Evolutionary conservation across 2,113 vertebrate genomes (phyloP), one percentile per base, ranked within the genome.

Genomic region (Carassius gibelio): DNA sequence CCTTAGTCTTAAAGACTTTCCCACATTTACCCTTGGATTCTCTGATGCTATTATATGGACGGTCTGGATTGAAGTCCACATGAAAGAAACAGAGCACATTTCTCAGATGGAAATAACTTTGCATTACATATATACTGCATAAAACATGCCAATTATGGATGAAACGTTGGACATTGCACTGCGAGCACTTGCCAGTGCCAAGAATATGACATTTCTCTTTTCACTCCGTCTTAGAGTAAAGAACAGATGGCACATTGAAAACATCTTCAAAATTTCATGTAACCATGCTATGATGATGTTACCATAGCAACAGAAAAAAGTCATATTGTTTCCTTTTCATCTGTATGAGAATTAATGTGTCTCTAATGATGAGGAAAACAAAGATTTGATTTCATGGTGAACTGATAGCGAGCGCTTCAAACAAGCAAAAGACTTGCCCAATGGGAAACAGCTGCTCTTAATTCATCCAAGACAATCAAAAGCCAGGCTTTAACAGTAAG

Each of bases 171-270:
- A 59, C 11, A 14, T 66, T 1, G 62, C 23, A 30, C 5, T 66
- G n/a, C 4, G 5, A 30, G 62, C 61, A 55, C 52, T 55, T 57
- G 61, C 62, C 62, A 64, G 79, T 83, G 88, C 88, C 82, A 87
- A 10, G 87, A 90, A 66, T 89, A 72, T 93, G 91, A 89, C 88
- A 84, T 3, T 48, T 75, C 71, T 75, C 10, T 21, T 34, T 8
- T 68, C 82, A 86, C 45, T 84, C 36, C 68, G 87, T 84, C 61
- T 48, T 30, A 26, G 38, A 85, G 52, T 84, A 61, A 88, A 86
- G 4, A 86, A 81, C 90, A 93, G 91, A 93, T 93, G 91, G 92
- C 87, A 88, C 85, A 88, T 55, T 84, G 78, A 91, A 84, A 3
- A 55, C 79, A 90, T 88, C 81, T 61, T 83, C 30, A 82, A 78